Base-by-base conservation (phyloP, 2,888 invertebrate species). In the Ramazzottius varieornatus region DNA sequence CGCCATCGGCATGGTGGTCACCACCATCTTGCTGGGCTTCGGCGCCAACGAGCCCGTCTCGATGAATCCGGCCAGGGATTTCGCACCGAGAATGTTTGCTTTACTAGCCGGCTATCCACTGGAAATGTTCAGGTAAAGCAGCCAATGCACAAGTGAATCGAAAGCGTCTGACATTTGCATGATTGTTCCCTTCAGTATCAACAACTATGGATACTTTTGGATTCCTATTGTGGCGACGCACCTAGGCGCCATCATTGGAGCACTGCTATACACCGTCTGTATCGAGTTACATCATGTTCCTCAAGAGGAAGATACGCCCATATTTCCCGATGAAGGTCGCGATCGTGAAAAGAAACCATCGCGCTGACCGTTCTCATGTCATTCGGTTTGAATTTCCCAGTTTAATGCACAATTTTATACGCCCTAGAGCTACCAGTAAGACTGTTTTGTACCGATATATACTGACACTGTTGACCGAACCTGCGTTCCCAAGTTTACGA, bases 211-310 rank as follows among this genome's bases (percentile, higher is more conserved):
- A 16, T 54, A 29, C 20, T 54, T 54, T 29, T 54, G 54, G 54
- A 54, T 54, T 8, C 54, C 54, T 4, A 8, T 54, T 54, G 54
- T 29, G 4, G 29, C 4, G 54, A 4, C 54, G 4, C 29, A 54
- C 29, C 20, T 29, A 16, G 54, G 54, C 4, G 54, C 54, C 54
- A 29, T 54, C 4, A 29, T 54, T 8, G 54, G 54, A 8, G 54
- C 54, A 8, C 29, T 54, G 54, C 13, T 54, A 24, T 54, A 54
- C 54, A 24, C 4, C 20, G 29, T 54, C 20, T 29, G 8, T 24
- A 54, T 54, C 54, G 54, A 54, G 24, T 24, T 54, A 8, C 54
- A 54, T 54, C n/a, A n/a, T n/a, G n/a, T n/a, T n/a, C n/a, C n/a
- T n/a, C n/a, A n/a, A n/a, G n/a, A n/a, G n/a, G n/a, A n/a, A n/a